phyloP scores from a whole-genome alignment of 2,113 vertebrate species.

The Gavia stellata region DNA sequence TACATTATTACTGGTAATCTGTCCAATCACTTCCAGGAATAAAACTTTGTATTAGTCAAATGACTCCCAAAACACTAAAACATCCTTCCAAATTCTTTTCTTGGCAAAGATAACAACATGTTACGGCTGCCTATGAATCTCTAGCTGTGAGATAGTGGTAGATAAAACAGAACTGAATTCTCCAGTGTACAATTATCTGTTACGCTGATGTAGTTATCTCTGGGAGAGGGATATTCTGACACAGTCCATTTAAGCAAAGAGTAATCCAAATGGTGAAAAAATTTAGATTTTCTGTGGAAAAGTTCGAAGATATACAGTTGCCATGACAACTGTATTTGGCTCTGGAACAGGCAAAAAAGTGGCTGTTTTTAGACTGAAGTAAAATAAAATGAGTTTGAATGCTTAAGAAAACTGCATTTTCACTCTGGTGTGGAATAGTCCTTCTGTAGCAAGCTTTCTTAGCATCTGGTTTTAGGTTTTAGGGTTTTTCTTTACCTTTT shows the following conservation, averaged over 20 bases:
- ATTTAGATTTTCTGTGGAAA: neutral
- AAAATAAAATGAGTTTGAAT: neutral
- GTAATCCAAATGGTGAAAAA: neutral
- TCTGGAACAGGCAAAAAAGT: neutral
- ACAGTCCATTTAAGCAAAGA: neutral
- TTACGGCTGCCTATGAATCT: neutral
- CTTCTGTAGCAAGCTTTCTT: neutral
- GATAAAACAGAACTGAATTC: neutral
- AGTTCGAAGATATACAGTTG: neutral
- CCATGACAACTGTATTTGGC: neutral
- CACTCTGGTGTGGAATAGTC: neutral
- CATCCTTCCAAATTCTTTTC: neutral
- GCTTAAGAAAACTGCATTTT: neutral
- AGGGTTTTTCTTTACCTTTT: neutral
- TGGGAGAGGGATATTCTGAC: neutral
- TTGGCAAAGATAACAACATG: neutral
- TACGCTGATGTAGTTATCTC: neutral
- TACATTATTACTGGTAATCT: neutral
- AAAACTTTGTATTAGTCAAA: neutral
- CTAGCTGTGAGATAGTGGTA: neutral
- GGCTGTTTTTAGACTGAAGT: neutral
- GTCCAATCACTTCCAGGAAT: conserved; percentile 28
- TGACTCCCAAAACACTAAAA: neutral
- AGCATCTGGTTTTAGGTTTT: neutral
- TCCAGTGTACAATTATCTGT: neutral